Evolutionary conservation across 1,140 invertebrate species (phyloP).

Genomic region (Bombus affinis): DNA sequence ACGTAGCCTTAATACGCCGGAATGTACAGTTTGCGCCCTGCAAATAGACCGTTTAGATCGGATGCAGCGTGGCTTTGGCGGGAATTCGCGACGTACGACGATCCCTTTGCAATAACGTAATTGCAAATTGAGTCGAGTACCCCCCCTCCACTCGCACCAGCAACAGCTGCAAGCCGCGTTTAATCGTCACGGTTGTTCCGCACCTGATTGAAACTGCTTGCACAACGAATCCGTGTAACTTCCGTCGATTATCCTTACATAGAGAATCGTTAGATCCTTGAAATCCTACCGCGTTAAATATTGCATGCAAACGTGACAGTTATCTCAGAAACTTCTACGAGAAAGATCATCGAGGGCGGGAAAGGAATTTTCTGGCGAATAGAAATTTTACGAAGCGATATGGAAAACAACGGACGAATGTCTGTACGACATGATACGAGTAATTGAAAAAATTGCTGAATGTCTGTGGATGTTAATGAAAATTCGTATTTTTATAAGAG

Average conservation of each 20-base stretch:
- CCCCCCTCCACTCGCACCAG: background rate
- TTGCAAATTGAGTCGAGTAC: slow-evolving; percentile 55
- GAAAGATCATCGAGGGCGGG: no score
- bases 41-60: slow-evolving; percentile 62
- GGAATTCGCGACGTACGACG: slow-evolving; percentile 2
- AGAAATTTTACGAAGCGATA: no score
- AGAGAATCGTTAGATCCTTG: no score
- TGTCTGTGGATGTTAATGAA: no score
- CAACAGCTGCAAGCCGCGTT: slow-evolving; percentile 26
- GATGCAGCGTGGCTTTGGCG: slow-evolving; percentile 29
- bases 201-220: slow-evolving; percentile 4
- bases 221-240: background rate
- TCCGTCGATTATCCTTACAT: background rate
- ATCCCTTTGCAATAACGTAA: slow-evolving; percentile 59
- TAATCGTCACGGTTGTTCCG: slow-evolving; percentile 19
- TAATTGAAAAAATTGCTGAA: no score
- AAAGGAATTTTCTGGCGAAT: no score
- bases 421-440: no score
- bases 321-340: background rate
- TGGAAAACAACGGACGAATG: no score
- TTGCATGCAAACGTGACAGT: background rate
- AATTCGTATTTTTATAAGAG: no score
- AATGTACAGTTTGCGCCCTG: slow-evolving; percentile 60
- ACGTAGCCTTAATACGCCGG: slow-evolving; percentile 47
- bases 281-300: background rate